Evolutionary conservation across 2,113 vertebrate species (phyloP).

Genomic region (Hepsetus odoe): DNA sequence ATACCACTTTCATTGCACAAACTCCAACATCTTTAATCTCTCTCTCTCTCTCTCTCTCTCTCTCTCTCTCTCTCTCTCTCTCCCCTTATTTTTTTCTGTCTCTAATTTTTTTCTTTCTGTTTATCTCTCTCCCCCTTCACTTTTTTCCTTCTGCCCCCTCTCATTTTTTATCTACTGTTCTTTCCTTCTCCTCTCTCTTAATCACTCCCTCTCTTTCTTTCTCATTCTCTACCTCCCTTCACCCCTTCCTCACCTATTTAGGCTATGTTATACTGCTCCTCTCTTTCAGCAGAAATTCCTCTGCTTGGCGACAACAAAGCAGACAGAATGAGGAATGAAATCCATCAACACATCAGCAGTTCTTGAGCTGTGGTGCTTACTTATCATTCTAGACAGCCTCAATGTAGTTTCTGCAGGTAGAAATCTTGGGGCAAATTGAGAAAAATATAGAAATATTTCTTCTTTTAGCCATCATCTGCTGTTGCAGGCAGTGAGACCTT

Average conservation of each 20-base stretch:
- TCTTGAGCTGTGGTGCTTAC: not conserved
- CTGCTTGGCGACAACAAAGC: not conserved
- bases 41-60: constrained; percentile 1
- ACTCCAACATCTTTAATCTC: not conserved
- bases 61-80: not conserved
- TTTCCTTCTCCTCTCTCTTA: not conserved
- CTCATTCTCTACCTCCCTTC: not conserved
- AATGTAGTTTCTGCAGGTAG: too few species aligned
- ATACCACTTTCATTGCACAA: not conserved
- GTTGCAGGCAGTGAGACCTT: too few species aligned
- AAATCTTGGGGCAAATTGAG: too few species aligned
- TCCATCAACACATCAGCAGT: constrained; percentile 1
- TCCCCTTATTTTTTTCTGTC: not conserved
- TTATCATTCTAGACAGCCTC: not conserved
- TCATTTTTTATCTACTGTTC: not conserved
- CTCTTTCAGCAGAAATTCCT: not conserved
- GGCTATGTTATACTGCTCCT: not conserved
- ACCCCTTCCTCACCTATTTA: not conserved
- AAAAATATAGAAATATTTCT: not conserved
- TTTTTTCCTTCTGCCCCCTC: not conserved
- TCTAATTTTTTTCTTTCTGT: not conserved
- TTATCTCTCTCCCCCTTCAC: not conserved
- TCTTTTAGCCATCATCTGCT: too few species aligned
- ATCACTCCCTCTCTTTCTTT: not conserved
- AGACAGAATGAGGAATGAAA: not conserved